Conservation (phyloP, 2,113 vertebrate genomes). For the Penelope pileata region DNA sequence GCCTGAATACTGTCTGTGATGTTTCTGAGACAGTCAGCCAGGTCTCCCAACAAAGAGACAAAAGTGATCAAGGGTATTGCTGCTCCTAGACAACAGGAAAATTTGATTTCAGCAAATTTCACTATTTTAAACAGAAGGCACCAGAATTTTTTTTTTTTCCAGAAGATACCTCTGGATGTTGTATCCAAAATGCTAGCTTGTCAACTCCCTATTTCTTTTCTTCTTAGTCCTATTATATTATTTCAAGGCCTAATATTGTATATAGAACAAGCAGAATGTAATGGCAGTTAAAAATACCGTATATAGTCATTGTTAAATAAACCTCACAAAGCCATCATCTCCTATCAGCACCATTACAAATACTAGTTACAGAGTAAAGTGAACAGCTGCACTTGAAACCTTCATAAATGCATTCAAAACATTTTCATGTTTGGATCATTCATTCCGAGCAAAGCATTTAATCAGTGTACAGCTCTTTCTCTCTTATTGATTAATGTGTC, state of each 20-base stretch:
- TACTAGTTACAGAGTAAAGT: background rate
- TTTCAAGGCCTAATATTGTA: background rate
- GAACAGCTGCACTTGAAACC: background rate
- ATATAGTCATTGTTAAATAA: background rate
- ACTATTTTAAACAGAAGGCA: background rate
- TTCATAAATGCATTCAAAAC: background rate
- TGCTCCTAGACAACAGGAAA: background rate
- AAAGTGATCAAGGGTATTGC: background rate
- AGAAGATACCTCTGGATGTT: background rate
- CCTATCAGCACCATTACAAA: accelerated
- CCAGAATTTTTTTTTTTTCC: background rate
- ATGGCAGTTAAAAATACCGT: background rate
- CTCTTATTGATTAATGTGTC: background rate
- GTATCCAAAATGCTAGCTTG: background rate
- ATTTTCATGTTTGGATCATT: background rate
- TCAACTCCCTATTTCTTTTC: background rate
- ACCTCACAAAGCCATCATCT: background rate
- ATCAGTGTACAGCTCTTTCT: background rate
- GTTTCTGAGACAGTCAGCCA: background rate
- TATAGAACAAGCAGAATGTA: background rate
- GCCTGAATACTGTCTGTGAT: accelerated
- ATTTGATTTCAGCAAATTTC: background rate
- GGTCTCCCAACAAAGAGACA: background rate
- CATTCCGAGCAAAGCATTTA: background rate
- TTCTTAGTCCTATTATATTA: background rate